Conservation (phyloP, 2,113 vertebrate species). For the Strigops habroptila region DNA sequence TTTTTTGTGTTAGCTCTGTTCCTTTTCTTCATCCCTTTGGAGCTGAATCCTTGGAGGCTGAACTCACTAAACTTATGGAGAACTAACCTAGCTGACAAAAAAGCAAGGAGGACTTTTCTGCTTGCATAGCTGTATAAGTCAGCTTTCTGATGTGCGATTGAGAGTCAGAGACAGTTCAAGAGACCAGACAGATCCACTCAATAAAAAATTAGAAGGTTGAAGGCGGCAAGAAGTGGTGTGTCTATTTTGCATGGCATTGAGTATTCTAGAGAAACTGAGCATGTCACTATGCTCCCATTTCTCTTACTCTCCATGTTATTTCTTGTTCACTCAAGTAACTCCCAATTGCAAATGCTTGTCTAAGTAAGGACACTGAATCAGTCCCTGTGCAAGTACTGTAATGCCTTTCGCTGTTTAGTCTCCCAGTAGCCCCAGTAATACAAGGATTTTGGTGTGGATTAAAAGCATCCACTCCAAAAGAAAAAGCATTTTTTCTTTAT, state of each 20-base stretch:
- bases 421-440: background rate
- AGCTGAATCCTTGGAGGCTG: background rate
- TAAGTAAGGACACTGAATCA: background rate
- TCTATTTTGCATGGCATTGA: background rate
- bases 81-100: background rate
- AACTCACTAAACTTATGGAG: background rate
- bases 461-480: background rate
- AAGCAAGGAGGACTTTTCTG: background rate
- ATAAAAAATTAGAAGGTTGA: background rate
- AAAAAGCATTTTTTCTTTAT: background rate
- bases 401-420: background rate
- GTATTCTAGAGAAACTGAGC: background rate
- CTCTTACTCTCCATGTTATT: background rate
- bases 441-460: background rate
- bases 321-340: background rate
- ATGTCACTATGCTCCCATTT: background rate
- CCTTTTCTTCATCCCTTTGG: background rate
- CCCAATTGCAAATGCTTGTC: background rate
- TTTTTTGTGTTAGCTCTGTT: background rate
- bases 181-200: background rate
- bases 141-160: background rate
- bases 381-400: background rate
- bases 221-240: background rate
- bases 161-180: background rate
- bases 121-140: background rate